Conservation (phyloP, 2,113 vertebrate genomes). For the Oncorhynchus kisutch region DNA sequence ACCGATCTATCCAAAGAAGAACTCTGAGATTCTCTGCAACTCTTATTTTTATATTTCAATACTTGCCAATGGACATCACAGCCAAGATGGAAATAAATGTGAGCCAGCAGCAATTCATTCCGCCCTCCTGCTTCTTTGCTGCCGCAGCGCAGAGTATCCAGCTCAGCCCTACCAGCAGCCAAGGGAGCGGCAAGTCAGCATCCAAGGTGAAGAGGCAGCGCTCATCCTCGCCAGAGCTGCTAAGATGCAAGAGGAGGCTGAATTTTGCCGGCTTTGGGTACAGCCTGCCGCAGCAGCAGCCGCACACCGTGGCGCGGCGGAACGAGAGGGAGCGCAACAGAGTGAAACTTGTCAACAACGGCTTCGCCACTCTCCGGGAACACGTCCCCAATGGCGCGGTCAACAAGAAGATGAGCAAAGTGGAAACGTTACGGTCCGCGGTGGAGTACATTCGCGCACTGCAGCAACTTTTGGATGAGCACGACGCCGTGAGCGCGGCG, state of each 20-base stretch:
- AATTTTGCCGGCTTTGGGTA: constrained; percentile 95
- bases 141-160: constrained; percentile 75
- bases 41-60: constrained; percentile 11
- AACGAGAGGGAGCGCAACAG: constrained; percentile 97
- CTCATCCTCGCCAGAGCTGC: constrained; percentile 93
- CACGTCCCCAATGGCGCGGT: constrained; percentile 89
- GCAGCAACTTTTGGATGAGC: constrained; percentile 90
- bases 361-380: constrained; percentile 92
- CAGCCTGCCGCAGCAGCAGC: constrained; percentile 91
- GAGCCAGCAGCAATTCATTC: constrained; percentile 80
- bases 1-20: constrained; percentile 52
- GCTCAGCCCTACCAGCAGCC: constrained; percentile 80
- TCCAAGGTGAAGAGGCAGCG: constrained; percentile 83
- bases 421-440: constrained; percentile 89
- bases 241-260: constrained; percentile 92
- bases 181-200: constrained; percentile 72
- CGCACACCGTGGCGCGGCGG: constrained; percentile 91
- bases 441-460: constrained; percentile 91
- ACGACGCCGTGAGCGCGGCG: constrained; percentile 91
- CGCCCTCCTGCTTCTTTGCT: constrained; percentile 85
- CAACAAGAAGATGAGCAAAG: constrained; percentile 95
- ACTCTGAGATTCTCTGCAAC: constrained; percentile 45
- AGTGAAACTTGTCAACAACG: constrained; percentile 95
- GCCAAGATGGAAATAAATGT: constrained; percentile 85
- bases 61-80: constrained; percentile 77